Evolutionary conservation across 2,888 invertebrate species (phyloP).

Genomic region (Argyresthia goedartella): DNA sequence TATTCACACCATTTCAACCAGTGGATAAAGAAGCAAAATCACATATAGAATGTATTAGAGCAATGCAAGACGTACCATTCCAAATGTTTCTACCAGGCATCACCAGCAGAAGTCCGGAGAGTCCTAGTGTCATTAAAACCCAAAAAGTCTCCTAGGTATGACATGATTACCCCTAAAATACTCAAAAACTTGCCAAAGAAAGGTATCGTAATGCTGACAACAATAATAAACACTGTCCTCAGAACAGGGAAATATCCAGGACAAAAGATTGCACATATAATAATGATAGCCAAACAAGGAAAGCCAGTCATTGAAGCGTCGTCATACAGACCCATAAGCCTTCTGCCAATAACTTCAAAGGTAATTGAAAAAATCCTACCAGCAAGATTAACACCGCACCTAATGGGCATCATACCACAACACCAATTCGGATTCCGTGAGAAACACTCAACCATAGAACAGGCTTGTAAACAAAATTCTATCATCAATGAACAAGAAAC

Average conservation of each 20-base stretch:
- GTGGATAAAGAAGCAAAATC: background rate
- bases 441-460: no score
- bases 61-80: background rate
- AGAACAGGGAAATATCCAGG: background rate
- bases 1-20: background rate
- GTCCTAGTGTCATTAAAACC: background rate
- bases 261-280: conserved; percentile 1
- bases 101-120: background rate
- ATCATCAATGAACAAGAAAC: conserved; percentile 9
- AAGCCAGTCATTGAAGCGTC: background rate
- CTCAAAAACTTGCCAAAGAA: background rate
- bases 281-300: conserved; percentile 1
- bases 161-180: background rate
- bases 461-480: conserved; percentile 12
- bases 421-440: no score
- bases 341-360: no score
- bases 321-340: no score
- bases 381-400: no score
- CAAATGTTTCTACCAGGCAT: background rate
- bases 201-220: background rate
- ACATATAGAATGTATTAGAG: background rate
- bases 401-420: no score
- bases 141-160: conserved; percentile 1
- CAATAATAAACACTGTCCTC: background rate
- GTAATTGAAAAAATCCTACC: no score